Conservation (phyloP, 2,113 vertebrate species). For the Hucho hucho region DNA sequence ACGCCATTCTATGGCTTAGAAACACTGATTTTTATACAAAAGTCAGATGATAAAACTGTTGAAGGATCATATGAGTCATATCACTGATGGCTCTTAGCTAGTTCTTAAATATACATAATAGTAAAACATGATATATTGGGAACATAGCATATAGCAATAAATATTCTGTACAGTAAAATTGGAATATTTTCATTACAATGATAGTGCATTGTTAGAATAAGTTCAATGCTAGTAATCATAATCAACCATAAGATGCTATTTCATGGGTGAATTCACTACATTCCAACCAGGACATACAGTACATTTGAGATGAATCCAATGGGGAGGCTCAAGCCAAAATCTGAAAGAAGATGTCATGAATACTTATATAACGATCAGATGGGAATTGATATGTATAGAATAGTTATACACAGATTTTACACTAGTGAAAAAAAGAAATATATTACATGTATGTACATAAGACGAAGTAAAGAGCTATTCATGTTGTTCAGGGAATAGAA, state of each 20-base stretch:
- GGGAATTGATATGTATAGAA: background rate
- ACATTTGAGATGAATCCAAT: background rate
- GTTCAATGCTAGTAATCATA: conserved; percentile 19
- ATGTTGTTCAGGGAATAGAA: background rate
- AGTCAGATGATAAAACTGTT: conserved; percentile 24
- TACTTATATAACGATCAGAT: background rate
- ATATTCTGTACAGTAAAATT: conserved; percentile 33
- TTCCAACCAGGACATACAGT: background rate
- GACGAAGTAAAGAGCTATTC: background rate
- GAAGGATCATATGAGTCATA: conserved; percentile 35
- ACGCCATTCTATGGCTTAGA: conserved; percentile 4
- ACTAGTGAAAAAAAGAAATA: background rate
- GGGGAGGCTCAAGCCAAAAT: background rate
- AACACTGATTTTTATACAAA: conserved; percentile 11
- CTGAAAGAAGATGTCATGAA: background rate
- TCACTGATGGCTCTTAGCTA: too few relatives aligned
- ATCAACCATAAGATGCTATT: background rate
- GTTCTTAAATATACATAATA: conserved; percentile 45
- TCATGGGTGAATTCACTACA: background rate
- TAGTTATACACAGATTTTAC: background rate
- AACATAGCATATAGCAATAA: conserved; percentile 18
- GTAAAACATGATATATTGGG: conserved; percentile 32
- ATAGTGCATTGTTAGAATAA: conserved; percentile 40
- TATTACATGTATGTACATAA: background rate
- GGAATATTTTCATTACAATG: conserved; percentile 33